These are phyloP conservation scores for Sminthurides bifidus DNA, from an alignment of 1,140 invertebrate genomes.

Conservation along the genomic window DNA sequence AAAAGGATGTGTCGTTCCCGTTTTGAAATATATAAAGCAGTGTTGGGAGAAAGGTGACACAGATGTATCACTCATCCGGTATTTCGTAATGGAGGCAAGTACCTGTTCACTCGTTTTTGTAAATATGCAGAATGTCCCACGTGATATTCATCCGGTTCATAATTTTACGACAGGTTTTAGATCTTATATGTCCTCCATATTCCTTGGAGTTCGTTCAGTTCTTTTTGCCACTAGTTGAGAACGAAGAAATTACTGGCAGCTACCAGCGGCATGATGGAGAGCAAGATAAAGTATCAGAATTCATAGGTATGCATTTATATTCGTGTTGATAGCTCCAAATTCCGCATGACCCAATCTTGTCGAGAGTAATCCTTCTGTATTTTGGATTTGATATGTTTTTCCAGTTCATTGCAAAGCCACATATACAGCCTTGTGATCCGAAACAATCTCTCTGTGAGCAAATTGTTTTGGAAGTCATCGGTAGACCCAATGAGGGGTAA, in stretches of 20 bases:
- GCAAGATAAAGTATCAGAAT: constrained; percentile 87
- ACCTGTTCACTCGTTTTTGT: background rate
- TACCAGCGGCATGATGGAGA: constrained; percentile 50
- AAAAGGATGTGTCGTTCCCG: constrained; percentile 81
- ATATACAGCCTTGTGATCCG: background rate
- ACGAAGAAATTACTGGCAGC: constrained; percentile 91
- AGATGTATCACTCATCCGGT: constrained; percentile 90
- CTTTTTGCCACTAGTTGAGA: constrained; percentile 70
- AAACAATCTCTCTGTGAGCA: background rate
- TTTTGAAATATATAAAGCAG: constrained; percentile 86
- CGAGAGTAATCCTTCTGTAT: background rate
- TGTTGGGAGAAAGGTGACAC: constrained; percentile 89
- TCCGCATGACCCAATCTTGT: background rate
- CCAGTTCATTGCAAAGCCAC: constrained; percentile 18
- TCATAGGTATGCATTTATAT: constrained; percentile 73
- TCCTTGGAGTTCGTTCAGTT: background rate
- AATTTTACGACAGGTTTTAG: constrained; percentile 59
- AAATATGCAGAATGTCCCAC: background rate
- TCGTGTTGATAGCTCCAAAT: no score
- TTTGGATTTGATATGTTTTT: background rate
- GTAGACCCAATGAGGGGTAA: background rate
- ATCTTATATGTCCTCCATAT: constrained; percentile 87
- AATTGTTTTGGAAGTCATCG: background rate
- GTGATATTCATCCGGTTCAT: constrained; percentile 5
- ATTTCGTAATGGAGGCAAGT: constrained; percentile 86